phyloP scores from a whole-genome alignment of 1,140 invertebrate genomes.

The Brachionus sp. region DNA sequence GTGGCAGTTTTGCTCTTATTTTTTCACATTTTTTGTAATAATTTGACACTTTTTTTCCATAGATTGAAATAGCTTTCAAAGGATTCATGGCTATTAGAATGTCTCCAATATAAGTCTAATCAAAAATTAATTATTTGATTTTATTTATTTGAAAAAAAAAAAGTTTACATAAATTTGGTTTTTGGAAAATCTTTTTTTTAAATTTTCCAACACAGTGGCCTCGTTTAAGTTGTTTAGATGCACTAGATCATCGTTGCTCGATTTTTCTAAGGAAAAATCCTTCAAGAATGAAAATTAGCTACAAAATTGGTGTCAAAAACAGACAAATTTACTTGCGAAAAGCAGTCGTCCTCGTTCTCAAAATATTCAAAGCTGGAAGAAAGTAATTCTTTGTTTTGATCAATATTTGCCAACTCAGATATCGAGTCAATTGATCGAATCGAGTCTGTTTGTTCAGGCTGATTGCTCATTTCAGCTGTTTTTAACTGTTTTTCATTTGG shows the following conservation, averaged over 20 bases:
- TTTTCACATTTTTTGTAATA: conserved; percentile 76
- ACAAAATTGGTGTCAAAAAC: not conserved
- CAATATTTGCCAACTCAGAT: not conserved
- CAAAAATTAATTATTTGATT: conserved; percentile 55
- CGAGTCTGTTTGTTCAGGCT: not conserved
- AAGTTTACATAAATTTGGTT: conserved; percentile 44
- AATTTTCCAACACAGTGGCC: not conserved
- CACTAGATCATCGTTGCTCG: conserved; percentile 25
- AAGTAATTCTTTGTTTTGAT: not conserved
- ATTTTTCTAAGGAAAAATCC: conserved; percentile 35
- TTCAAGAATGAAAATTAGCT: not conserved
- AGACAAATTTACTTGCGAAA: not conserved
- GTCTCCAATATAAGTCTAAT: conserved; percentile 80
- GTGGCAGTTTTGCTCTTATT: conserved; percentile 73
- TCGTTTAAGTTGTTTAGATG: conserved; percentile 41
- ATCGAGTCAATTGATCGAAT: conserved; percentile 1
- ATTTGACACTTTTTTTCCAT: conserved; percentile 77
- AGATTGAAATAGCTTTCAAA: conserved; percentile 72
- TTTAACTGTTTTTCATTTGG: conserved; percentile 2
- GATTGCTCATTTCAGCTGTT: not conserved
- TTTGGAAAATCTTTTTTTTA: conserved; percentile 42
- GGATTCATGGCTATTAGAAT: conserved; percentile 78
- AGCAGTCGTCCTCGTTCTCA: not conserved
- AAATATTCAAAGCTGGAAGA: not conserved
- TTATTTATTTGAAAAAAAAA: not conserved